Conservation (phyloP, 1,140 invertebrate species). For the Coenobita brevimanus region DNA sequence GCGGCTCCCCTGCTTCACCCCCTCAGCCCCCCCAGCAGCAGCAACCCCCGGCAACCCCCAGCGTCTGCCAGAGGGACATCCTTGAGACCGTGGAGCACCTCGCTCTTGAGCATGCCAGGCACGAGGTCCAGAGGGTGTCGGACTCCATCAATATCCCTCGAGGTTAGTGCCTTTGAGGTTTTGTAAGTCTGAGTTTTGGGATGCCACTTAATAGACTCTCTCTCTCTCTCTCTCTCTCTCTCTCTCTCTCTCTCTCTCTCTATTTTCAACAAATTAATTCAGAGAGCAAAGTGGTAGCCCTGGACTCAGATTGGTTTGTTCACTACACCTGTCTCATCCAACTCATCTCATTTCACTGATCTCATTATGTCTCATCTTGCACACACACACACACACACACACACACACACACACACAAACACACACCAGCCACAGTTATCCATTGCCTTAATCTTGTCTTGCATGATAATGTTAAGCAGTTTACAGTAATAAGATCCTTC, state of each 20-base stretch:
- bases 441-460: no score
- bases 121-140: conserved; percentile 89
- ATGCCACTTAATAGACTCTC: no score
- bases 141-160: conserved; percentile 87
- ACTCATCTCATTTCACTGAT: background rate
- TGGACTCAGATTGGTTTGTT: no score
- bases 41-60: background rate
- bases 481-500: no score
- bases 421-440: no score
- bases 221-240: no score
- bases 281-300: no score
- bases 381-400: background rate
- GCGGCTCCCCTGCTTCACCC: conserved; percentile 38
- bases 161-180: conserved; percentile 79
- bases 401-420: background rate
- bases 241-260: no score
- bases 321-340: no score
- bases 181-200: no score
- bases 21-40: background rate
- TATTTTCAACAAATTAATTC: no score
- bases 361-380: background rate
- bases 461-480: no score
- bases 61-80: conserved; percentile 72
- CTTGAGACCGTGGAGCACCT: conserved; percentile 89
- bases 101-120: conserved; percentile 88